Base-by-base conservation (phyloP, 2,888 invertebrate species). In the Belgica antarctica region DNA sequence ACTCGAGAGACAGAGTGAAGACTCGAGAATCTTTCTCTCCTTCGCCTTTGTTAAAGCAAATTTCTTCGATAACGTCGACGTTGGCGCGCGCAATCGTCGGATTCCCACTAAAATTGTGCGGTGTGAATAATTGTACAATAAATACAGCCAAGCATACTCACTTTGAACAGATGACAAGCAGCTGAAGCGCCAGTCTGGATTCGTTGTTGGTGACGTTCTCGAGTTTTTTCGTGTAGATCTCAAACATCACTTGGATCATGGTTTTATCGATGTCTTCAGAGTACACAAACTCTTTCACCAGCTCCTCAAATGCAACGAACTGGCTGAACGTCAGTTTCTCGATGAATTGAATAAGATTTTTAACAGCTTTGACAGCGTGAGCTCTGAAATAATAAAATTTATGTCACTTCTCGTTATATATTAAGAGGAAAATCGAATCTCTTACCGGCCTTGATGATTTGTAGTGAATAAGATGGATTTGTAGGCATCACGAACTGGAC, bases 401-500 rank as follows among this genome's bases (percentile, higher is more conserved):
- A n/a, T n/a, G n/a, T n/a, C n/a, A n/a, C n/a, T n/a, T n/a, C n/a
- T n/a, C n/a, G n/a, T n/a, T n/a, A 75, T 22, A 62, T 59, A 19
- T 52, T 1, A 25, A 57, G 59, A 70, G 1, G 10, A 4, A 52
- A 52, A 52, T 41, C 27, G n/a, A 17, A 24, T 27, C n/a, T 70
- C 72, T 62, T 47, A 77, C 76, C 77, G 73, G 22, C 77, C 79
- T 1, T 72, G 72, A 59, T 75, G 74, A 66, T 80, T 80, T 0
- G 80, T 80, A n/a, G 76, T 77, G 47, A 81, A 80, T 0, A 80
- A 73, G 1, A 80, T 76, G 70, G 75, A 76, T 74, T 87, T 87
- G 79, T 92, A 93, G 0, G 93, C 92, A 31, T 85, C 83, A 25
- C 89, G 87, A 0, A 93, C 89, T 0, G 89, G 87, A 73, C 89